Percentiles rank a stretch among this genome's conserved stretches.
Conservation (phyloP, 2,888 invertebrate genomes). For the Notocelia uddmanniana region DNA sequence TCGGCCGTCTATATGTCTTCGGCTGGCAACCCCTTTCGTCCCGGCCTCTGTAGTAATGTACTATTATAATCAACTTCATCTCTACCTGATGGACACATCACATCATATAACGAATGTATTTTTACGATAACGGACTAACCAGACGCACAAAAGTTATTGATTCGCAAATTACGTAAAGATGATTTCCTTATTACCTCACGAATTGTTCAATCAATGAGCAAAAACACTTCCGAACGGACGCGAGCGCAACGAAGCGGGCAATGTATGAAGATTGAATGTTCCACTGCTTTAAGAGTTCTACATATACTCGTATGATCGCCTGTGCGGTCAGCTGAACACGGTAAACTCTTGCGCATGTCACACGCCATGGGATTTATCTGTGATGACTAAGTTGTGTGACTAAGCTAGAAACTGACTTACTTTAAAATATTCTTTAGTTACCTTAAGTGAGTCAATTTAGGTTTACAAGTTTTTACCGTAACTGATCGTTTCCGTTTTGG, state of each 20-base stretch:
- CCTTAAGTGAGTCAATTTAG: slow-evolving; percentile 13
- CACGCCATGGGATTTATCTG: slow-evolving; percentile 48
- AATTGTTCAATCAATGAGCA: slow-evolving; percentile 51
- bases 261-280: slow-evolving; percentile 38
- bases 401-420: slow-evolving; percentile 18
- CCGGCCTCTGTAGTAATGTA: no score
- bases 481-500: not conserved
- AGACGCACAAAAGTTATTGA: slow-evolving; percentile 3
- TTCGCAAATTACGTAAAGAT: slow-evolving; percentile 28
- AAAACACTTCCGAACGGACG: slow-evolving; percentile 52
- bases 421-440: not conserved
- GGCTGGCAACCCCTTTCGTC: no score
- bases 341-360: slow-evolving; percentile 52
- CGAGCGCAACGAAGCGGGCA: slow-evolving; percentile 44
- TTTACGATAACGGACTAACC: not conserved
- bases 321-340: slow-evolving; percentile 53
- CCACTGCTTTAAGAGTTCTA: slow-evolving; percentile 34
- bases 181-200: slow-evolving; percentile 43
- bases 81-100: not conserved
- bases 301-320: slow-evolving; percentile 43
- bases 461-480: not conserved
- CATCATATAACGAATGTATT: not conserved
- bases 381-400: slow-evolving; percentile 24
- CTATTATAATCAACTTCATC: not conserved
- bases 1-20: no score